These are phyloP conservation scores for Gnathonemus longibarbis DNA, from an alignment of 2,113 vertebrate species.

Conservation along the genomic window DNA sequence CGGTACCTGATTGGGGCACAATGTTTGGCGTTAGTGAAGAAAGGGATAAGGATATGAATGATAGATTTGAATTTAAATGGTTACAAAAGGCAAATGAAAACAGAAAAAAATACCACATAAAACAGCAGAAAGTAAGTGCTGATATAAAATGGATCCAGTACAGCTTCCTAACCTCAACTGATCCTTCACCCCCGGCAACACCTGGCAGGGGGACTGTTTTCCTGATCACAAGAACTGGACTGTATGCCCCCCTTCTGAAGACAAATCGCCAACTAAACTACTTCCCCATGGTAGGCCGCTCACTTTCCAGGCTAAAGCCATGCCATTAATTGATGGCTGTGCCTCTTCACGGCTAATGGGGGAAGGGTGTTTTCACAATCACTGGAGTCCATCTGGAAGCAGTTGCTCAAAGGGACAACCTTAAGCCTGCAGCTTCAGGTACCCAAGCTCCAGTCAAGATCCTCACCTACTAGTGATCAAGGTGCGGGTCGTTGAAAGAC, in stretches of 20 bases:
- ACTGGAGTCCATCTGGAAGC: constrained; percentile 6
- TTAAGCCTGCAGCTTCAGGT: background rate
- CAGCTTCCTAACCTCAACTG: background rate
- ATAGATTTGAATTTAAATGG: background rate
- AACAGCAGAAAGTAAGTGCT: background rate
- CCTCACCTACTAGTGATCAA: background rate
- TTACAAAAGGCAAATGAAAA: background rate
- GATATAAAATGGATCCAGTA: background rate
- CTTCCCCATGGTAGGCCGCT: background rate
- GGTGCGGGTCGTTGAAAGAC: background rate
- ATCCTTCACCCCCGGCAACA: background rate
- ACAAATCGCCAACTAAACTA: background rate
- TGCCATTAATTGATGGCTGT: background rate
- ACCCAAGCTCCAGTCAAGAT: background rate
- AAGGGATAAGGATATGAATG: background rate
- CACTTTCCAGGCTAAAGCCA: background rate
- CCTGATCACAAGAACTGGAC: background rate
- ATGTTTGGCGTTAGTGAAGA: background rate
- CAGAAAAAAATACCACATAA: background rate
- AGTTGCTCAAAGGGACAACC: background rate
- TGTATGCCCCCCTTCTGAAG: background rate
- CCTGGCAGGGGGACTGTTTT: background rate
- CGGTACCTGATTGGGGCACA: constrained; percentile 58
- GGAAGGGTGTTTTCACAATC: background rate
- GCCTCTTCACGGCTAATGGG: background rate